Conservation (phyloP, 1,140 invertebrate species). For the Campoletis sonorensis region DNA sequence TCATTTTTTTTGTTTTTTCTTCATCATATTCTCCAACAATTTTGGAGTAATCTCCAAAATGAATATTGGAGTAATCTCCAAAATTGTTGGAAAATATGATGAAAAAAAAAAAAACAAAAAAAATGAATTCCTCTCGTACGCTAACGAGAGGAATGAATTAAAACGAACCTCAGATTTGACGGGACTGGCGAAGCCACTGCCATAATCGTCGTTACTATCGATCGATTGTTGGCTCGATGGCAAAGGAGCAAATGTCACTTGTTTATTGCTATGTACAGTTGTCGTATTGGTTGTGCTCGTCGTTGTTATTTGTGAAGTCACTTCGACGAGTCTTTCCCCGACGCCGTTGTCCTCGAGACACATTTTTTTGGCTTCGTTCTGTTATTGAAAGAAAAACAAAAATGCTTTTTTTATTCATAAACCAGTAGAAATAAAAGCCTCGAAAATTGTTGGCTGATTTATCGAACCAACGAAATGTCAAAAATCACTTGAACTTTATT, state of each 20-base stretch:
- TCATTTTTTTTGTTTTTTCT: no score
- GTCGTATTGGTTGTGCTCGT: slow-evolving; percentile 27
- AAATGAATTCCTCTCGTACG: no score
- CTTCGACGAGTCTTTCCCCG: slow-evolving; percentile 56
- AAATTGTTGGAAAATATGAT: no score
- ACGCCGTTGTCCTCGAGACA: slow-evolving; percentile 63
- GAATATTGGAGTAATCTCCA: no score
- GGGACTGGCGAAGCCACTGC: slow-evolving; percentile 63
- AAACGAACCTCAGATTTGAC: slow-evolving; percentile 70
- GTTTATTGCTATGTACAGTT: slow-evolving; percentile 39
- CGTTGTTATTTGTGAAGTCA: slow-evolving; percentile 55
- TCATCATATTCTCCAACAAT: no score
- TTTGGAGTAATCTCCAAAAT: no score
- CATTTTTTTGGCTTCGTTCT: slow-evolving; percentile 68
- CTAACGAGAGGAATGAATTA: no score
- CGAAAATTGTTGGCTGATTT: no score
- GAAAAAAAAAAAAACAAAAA: no score
- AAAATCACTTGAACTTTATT: no score
- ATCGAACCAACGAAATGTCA: no score
- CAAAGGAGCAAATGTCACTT: slow-evolving; percentile 35
- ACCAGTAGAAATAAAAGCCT: no score
- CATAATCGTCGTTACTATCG: slow-evolving; percentile 66
- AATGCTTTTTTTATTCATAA: slow-evolving; percentile 16
- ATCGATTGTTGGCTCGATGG: slow-evolving; percentile 51
- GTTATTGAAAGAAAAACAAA: slow-evolving; percentile 27